These are phyloP conservation scores for Microdon myrmicae DNA, from an alignment of 2,888 invertebrate genomes.

Conservation along the genomic window DNA sequence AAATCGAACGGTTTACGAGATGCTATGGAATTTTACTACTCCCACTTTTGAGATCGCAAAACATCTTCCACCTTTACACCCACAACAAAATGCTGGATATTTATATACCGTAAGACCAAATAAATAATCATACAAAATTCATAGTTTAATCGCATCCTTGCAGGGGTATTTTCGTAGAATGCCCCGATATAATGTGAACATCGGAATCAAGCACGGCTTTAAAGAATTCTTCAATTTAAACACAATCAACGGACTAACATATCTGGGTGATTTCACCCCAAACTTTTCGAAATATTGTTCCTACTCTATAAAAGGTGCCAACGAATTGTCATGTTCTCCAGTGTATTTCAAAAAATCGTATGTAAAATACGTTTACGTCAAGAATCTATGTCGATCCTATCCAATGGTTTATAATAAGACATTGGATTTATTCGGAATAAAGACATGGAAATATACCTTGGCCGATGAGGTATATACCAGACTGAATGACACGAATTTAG, in stretches of 20 bases:
- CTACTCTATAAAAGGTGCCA: conserved; percentile 27
- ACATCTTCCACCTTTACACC: conserved; percentile 67
- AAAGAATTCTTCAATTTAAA: conserved; percentile 52
- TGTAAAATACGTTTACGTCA: conserved; percentile 26
- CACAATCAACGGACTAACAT: conserved; percentile 32
- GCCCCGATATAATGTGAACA: conserved; percentile 42
- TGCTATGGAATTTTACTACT: conserved; percentile 75
- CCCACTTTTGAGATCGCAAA: conserved; percentile 69
- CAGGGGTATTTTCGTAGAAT: conserved; percentile 10
- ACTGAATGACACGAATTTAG: conserved; percentile 15
- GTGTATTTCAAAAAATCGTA: conserved; percentile 31
- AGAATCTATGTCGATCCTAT: conserved; percentile 40
- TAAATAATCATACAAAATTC: not conserved
- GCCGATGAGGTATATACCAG: conserved; percentile 31
- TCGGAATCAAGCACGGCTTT: conserved; percentile 42
- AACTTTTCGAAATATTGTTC: conserved; percentile 31
- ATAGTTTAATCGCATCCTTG: not conserved
- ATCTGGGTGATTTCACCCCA: conserved; percentile 21
- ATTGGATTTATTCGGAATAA: conserved; percentile 3
- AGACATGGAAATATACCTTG: conserved; percentile 17
- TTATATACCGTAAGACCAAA: not conserved
- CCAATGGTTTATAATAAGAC: conserved; percentile 35
- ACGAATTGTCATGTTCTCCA: conserved; percentile 48
- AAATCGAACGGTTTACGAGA: conserved; percentile 70
- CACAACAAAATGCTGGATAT: conserved; percentile 70